Conservation (phyloP, 2,797 vertebrate species). For the Chanos chanos region DNA sequence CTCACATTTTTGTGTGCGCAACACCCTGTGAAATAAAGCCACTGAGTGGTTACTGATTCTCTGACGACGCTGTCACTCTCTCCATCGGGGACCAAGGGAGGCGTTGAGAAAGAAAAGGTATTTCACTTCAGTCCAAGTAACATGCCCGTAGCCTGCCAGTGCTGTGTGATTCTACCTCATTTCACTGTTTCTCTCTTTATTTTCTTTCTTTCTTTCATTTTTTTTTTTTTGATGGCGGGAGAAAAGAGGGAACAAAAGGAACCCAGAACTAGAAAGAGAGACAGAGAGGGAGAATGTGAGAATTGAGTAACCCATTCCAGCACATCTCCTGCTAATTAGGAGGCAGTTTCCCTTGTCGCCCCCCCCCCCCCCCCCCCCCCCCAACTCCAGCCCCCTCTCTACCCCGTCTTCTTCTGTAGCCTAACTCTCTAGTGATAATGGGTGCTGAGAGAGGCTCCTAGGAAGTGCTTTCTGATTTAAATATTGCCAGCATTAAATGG, state of each 20-base stretch:
- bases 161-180: no score
- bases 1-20: conserved; percentile 16
- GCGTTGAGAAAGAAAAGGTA: no score
- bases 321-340: conserved; percentile 55
- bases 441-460: background rate
- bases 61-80: conserved; percentile 45
- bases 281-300: conserved; percentile 4
- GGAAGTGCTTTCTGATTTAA: conserved; percentile 46
- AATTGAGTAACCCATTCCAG: conserved; percentile 14
- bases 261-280: background rate
- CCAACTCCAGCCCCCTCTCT: background rate
- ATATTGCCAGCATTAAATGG: conserved; percentile 51
- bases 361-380: conserved; percentile 44
- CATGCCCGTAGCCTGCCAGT: no score
- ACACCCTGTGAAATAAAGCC: conserved; percentile 46
- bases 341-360: conserved; percentile 45
- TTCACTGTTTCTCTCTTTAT: no score
- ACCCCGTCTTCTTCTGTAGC: background rate
- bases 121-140: no score
- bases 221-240: conserved; percentile 1
- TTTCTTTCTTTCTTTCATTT: conserved; percentile 35
- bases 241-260: no score
- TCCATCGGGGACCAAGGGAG: background rate
- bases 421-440: background rate
- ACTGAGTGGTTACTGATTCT: conserved; percentile 43